These are phyloP conservation scores for Alloplasta piceator DNA, from an alignment of 2,888 invertebrate genomes.

Conservation along the genomic window DNA sequence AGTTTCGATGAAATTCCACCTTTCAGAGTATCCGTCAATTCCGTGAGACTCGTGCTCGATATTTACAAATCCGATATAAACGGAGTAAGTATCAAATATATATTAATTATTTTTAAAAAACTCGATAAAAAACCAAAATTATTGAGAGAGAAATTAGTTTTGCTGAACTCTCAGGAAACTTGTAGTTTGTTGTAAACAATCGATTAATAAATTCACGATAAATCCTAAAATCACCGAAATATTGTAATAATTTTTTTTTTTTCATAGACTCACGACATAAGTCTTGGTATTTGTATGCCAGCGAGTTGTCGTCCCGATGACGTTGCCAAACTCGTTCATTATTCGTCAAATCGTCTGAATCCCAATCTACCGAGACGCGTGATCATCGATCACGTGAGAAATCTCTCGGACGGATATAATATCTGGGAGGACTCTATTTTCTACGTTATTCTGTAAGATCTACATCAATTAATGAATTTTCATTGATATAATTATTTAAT, in stretches of 20 bases:
- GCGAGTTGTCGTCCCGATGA: slow-evolving; percentile 83
- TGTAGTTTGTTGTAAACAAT: too few relatives aligned
- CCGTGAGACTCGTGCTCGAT: slow-evolving; percentile 70
- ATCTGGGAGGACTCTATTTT: slow-evolving; percentile 72
- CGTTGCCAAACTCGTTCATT: slow-evolving; percentile 83
- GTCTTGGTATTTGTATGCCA: slow-evolving; percentile 84
- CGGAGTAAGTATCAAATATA: slow-evolving; percentile 63
- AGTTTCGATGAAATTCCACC: slow-evolving; percentile 67
- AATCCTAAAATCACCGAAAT: too few relatives aligned
- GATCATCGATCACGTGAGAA: slow-evolving; percentile 68
- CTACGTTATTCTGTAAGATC: slow-evolving; percentile 71
- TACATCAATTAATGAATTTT: too few relatives aligned
- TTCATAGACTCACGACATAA: slow-evolving; percentile 70
- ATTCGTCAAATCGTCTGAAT: slow-evolving; percentile 82
- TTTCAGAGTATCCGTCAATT: slow-evolving; percentile 71
- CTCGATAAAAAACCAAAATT: neutral
- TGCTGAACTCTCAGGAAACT: too few relatives aligned
- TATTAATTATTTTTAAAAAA: neutral
- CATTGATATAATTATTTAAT: too few relatives aligned
- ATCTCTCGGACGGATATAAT: slow-evolving; percentile 72
- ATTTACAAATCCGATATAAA: slow-evolving; percentile 65
- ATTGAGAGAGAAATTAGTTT: too few relatives aligned
- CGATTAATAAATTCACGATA: too few relatives aligned
- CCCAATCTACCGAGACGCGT: slow-evolving; percentile 76
- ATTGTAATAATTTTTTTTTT: slow-evolving; percentile 13